Base-by-base conservation (phyloP, 2,113 vertebrate genomes). In the Channa argus region DNA sequence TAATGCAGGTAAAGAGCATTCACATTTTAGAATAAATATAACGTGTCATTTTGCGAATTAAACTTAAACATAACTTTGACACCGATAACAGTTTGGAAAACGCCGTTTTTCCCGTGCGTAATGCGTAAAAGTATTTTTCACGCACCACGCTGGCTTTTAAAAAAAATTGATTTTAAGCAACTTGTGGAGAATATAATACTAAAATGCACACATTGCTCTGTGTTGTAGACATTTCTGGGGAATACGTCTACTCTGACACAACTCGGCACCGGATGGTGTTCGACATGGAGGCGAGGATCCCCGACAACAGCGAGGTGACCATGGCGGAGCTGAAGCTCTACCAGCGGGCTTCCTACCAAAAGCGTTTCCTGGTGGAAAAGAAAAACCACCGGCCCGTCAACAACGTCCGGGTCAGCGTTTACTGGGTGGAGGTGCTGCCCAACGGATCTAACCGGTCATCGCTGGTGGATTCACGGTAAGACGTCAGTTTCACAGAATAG, bases 301-400 rank as follows among this genome's bases (percentile, higher is more conserved):
- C 96, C 1, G 91, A 95, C 5, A 95, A 96, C 90, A 96, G 95
- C 0, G 97, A 98, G 79, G 96, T 99, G 79, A 96, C 96, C 36
- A 96, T 97, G 96, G 97, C 96, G 3, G 96, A 96, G 55, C 93
- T 98, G 50, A 97, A 96, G 75, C 95, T 97, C 14, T 98, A 96
- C 92, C 96, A 98, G 89, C 95, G 94, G 86, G 95, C 95, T 0
- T 83, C 94, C 2, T 88, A 93, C 54, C 91, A 94, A 61, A 91
- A 87, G 62, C 80, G 91, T 7, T 89, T 88, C 46, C 75, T 94
- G 0, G 87, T 89, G 14, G 93, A 92, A 11, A 87, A 84, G 53
- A 95, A 79, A 61, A 89, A 49, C 78, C 92, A 94, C 84, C 90
- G 95, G 6, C 87, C 95, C 0, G 76, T 96, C 55, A 94, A 86